Evolutionary conservation across 2,888 invertebrate genomes (phyloP).

Genomic region (Dryococelus australis): DNA sequence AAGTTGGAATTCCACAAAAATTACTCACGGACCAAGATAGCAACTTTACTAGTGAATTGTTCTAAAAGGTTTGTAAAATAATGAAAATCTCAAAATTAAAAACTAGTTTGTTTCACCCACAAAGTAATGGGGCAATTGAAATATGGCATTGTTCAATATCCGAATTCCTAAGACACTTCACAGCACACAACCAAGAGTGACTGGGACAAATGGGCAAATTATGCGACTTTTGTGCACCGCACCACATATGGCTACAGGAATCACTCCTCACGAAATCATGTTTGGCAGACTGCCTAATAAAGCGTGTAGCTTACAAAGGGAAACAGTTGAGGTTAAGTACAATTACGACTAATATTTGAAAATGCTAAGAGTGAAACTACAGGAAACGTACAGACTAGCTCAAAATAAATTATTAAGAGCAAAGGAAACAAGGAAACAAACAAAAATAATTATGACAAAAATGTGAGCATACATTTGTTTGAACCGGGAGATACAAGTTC

Average conservation of each 20-base stretch:
- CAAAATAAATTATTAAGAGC: background rate
- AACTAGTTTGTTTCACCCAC: no score
- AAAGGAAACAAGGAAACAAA: constrained; percentile 11
- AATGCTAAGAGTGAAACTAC: background rate
- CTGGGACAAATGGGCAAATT: no score
- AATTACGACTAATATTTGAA: no score
- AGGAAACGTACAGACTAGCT: background rate
- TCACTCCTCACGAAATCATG: background rate
- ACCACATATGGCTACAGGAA: background rate
- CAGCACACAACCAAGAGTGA: no score
- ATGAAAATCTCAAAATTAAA: no score
- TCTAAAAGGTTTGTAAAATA: no score
- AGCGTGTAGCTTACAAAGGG: background rate
- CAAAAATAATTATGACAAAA: background rate
- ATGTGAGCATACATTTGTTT: background rate
- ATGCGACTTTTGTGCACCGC: background rate
- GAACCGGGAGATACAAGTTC: background rate
- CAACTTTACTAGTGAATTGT: no score
- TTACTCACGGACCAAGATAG: background rate
- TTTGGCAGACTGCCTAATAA: background rate
- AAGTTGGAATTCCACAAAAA: background rate
- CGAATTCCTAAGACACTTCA: background rate
- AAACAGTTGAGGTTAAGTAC: background rate
- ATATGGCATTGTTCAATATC: no score
- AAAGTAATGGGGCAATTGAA: no score